Conservation (phyloP, 2,888 invertebrate species). For the Thelaira solivaga region DNA sequence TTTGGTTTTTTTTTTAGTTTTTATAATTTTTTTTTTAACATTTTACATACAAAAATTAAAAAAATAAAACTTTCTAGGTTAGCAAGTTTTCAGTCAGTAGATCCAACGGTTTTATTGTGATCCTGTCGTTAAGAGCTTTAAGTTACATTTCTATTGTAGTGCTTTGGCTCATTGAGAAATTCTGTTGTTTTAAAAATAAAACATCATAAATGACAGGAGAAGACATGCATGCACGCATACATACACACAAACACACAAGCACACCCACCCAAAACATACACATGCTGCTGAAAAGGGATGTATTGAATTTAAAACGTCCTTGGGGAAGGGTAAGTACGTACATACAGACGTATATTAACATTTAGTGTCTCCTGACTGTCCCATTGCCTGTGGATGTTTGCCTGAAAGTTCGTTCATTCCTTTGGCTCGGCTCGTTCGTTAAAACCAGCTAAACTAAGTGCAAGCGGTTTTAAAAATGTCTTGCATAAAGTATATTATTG, state of each 20-base stretch:
- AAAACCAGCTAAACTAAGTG: slow-evolving; percentile 39
- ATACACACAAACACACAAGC: neutral
- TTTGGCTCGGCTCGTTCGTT: slow-evolving; percentile 19
- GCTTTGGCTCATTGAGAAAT: too few species aligned
- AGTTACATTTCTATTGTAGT: too few species aligned
- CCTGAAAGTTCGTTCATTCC: slow-evolving; percentile 24
- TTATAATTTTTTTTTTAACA: neutral
- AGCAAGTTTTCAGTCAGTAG: too few species aligned
- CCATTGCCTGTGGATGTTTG: slow-evolving; percentile 56
- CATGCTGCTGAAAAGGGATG: neutral
- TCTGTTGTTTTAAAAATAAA: neutral
- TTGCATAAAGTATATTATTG: slow-evolving; percentile 30
- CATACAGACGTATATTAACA: neutral
- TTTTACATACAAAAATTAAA: neutral
- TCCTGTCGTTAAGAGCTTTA: too few species aligned
- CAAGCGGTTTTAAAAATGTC: slow-evolving; percentile 47
- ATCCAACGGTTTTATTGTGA: too few species aligned
- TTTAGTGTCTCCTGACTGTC: slow-evolving; percentile 63
- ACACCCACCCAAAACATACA: neutral
- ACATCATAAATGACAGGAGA: neutral
- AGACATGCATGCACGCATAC: neutral
- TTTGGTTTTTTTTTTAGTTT: too few species aligned
- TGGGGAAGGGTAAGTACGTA: neutral
- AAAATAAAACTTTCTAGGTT: too few species aligned
- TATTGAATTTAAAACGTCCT: neutral